Base-by-base conservation (phyloP, 2,888 invertebrate species). In the Marronus borbonicus region DNA sequence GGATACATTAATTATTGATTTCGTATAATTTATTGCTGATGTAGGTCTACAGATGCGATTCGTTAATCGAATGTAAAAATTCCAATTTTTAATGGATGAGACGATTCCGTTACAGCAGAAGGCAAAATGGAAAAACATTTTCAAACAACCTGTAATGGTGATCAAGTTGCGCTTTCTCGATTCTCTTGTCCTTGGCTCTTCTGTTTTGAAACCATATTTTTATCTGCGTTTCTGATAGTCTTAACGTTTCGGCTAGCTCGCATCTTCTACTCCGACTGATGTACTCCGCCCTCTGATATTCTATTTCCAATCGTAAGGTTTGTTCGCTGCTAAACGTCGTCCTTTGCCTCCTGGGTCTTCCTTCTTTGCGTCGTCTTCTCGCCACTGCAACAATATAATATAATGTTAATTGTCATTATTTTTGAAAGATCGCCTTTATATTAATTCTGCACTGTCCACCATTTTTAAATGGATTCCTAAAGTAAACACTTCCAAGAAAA, bases 301-400 rank as follows among this genome's bases (percentile, higher is more conserved):
- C 98, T 74, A 96, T 92, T 88, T 98, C 98, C 50, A 98, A 89
- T 12, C 96, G 91, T 39, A 97, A 89, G 0, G 98, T 98, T 88
- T 98, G 98, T 84, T 98, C 97, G 50, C 95, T 96, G 78, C 96
- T 97, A 88, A 98, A 98, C 0, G 98, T 98, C 55, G 98, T 98
- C 68, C 98, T 91, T 88, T 98, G 98, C 0, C 98, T 92, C 66
- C 98, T 90, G 0, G 96, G 96, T 12, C 96, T 90, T 14, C 95
- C 96, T 87, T 96, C 97, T 88, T 97, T 96, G 81, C 97, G 92
- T 72, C 96, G 91, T 78, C 96, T 91, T 77, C 97, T 91, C 3
- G 96, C 96, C 88, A 97, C 97, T 97, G 87, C 62, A 78, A 68
- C n/a, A 50, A 44, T 8, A 44, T 12, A 44, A 44, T 8, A 8